Base-by-base conservation (phyloP, 2,113 vertebrate genomes). In the Sylvietta virens region DNA sequence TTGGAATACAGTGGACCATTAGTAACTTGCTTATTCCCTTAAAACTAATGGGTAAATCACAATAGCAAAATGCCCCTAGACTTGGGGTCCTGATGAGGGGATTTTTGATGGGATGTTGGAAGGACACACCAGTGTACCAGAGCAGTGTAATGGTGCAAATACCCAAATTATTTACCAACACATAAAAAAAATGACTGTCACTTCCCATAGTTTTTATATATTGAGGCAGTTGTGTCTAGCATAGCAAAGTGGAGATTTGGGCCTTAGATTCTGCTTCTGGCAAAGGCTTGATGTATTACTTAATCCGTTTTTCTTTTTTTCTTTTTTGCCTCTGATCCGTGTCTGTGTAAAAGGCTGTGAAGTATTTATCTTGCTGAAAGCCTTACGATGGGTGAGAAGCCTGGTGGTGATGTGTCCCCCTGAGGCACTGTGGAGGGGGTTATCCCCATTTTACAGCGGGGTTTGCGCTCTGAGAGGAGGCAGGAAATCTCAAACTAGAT, bases 361-460 rank as follows among this genome's bases (percentile, higher is more conserved):
- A 89, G 61, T 80, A 58, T 47, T 95, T 81, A 7, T 84, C 24
- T 74, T 60, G 7, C 51, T 79, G 13, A 31, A 70, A 85, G 18
- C 24, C 20, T 58, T 56, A 23, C 0, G 7, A 22, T 8, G 30
- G 11, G 13, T 1, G 4, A 54, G 45, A 73, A 61, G 40, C 45
- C 45, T 77, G 45, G 33, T 15, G 27, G 12, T 30, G 37, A 11
- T 37, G 30, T 42, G 21, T 44, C 15, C 10, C 18, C 13, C 5
- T 5, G 1, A 2, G 10, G 12, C n/a, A 18, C 24, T 66, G 37
- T 2, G 1, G 35, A 24, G 33, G 31, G 50, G 12, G 6, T 40
- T 76, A n/a, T 57, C 44, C 53, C 27, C 16, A 4, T 45, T 87
- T 77, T 31, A 24, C 26, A 30, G 15, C 0, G 1, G 23, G 9